Percentiles rank a stretch among this genome's conserved stretches.
Evolutionary conservation across 1,140 invertebrate genomes (phyloP).

Genomic region (Drosophila albomicans): DNA sequence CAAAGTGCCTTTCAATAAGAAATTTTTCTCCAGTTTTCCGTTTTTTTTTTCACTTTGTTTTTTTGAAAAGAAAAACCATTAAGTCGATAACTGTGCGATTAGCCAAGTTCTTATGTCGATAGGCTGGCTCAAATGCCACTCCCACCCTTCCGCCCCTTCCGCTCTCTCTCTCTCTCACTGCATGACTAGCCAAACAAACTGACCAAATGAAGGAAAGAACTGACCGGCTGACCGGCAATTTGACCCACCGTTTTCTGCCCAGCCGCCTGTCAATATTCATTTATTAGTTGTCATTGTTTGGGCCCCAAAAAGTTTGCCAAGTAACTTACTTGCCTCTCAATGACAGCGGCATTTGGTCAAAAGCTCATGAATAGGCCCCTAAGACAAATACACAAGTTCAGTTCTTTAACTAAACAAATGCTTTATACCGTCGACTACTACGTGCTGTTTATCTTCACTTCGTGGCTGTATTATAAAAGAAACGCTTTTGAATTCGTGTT

Average conservation of each 20-base stretch:
- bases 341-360: slow-evolving; percentile 21
- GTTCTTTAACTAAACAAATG: slow-evolving; percentile 12
- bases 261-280: slow-evolving; percentile 77
- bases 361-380: background rate
- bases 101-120: slow-evolving; percentile 77
- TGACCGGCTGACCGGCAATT: slow-evolving; percentile 29
- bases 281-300: slow-evolving; percentile 71
- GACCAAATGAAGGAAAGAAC: background rate
- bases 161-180: background rate
- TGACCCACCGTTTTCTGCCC: slow-evolving; percentile 27
- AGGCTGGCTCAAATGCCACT: slow-evolving; percentile 47
- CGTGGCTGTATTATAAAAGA: background rate
- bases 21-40: slow-evolving; percentile 47
- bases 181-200: slow-evolving; percentile 19
- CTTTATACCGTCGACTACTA: background rate
- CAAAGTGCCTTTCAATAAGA: slow-evolving; percentile 71
- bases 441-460: background rate
- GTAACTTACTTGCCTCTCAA: slow-evolving; percentile 12
- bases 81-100: slow-evolving; percentile 80
- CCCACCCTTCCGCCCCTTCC: background rate
- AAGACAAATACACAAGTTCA: slow-evolving; percentile 21
- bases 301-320: slow-evolving; percentile 31
- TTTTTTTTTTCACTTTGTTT: slow-evolving; percentile 7
- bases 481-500: background rate
- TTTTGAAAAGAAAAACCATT: slow-evolving; percentile 66